Percentiles rank a stretch among this genome's conserved stretches.
phyloP scores from a whole-genome alignment of 2,797 vertebrate species.

The Danio aesculapii region DNA sequence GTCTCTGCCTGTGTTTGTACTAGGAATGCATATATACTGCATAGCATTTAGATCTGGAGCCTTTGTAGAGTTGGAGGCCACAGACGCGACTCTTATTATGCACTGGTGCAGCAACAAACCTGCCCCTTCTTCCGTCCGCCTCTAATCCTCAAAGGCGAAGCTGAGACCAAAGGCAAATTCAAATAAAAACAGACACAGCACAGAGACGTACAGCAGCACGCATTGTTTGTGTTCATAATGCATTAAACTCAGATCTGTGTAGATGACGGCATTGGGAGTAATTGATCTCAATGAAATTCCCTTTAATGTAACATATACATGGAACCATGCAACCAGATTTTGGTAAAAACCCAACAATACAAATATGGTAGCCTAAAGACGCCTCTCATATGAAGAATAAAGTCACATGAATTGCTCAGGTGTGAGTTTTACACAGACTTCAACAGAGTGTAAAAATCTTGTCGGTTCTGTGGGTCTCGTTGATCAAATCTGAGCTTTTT shows the following conservation, averaged over 20 bases:
- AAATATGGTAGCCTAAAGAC: no score
- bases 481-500: no score
- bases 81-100: constrained; percentile 64
- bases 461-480: no score
- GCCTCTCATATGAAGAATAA: no score
- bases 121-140: constrained; percentile 50
- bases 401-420: no score
- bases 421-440: no score
- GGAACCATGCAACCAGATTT: no score
- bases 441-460: no score
- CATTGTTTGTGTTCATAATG: constrained; percentile 65
- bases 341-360: no score
- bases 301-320: background rate
- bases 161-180: constrained; percentile 67
- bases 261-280: constrained; percentile 21
- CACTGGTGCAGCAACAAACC: constrained; percentile 61
- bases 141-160: constrained; percentile 63
- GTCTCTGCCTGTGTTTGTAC: constrained; percentile 66
- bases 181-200: constrained; percentile 56
- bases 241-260: constrained; percentile 44
- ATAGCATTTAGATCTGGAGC: constrained; percentile 65
- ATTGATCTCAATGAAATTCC: constrained; percentile 16
- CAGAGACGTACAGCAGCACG: constrained; percentile 16
- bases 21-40: constrained; percentile 66
- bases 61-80: constrained; percentile 66